phyloP scores from a whole-genome alignment of 1,140 invertebrate species.

The Aphaenogaster floridana region DNA sequence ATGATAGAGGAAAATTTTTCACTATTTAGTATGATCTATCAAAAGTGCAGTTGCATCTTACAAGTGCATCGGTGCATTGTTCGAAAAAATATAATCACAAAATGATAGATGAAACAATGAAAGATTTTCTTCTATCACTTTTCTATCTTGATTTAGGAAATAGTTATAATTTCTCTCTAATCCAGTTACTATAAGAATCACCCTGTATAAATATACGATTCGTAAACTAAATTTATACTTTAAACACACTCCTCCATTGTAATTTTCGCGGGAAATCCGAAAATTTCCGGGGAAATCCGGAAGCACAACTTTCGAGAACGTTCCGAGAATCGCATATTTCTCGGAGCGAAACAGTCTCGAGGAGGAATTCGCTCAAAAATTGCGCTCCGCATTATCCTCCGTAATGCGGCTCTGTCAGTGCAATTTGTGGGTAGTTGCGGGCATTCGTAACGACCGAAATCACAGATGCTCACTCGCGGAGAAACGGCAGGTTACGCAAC shows the following conservation, averaged over 20 bases:
- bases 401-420: conserved; percentile 5
- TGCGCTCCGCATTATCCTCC: conserved; percentile 31
- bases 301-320: neutral
- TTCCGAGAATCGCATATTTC: neutral
- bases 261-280: neutral
- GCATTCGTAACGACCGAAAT: conserved; percentile 41
- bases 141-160: too few species aligned
- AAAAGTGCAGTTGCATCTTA: too few species aligned
- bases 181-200: too few species aligned
- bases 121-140: too few species aligned
- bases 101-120: too few species aligned
- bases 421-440: conserved; percentile 52
- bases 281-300: too few species aligned
- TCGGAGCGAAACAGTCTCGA: neutral
- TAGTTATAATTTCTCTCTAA: too few species aligned
- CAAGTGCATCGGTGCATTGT: too few species aligned
- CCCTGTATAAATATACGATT: neutral
- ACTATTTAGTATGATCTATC: too few species aligned
- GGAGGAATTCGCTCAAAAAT: conserved; percentile 23
- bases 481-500: conserved; percentile 57
- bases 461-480: neutral
- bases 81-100: too few species aligned
- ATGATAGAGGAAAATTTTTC: neutral
- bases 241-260: neutral
- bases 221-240: neutral